phyloP scores from a whole-genome alignment of 2,888 invertebrate species.

The Tipula vernalis region DNA sequence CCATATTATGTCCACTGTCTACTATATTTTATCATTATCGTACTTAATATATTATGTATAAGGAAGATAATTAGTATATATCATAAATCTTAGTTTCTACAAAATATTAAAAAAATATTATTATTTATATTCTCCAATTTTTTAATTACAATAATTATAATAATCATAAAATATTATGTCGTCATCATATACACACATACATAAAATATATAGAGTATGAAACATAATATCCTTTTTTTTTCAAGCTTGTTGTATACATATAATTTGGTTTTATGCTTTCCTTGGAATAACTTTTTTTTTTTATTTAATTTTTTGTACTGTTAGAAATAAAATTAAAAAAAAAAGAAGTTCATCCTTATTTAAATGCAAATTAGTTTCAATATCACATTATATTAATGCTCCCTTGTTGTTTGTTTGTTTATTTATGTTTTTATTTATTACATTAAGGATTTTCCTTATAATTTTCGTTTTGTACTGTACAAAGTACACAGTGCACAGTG shows the following conservation, averaged over 20 bases:
- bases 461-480: not conserved
- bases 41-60: not conserved
- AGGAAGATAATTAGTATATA: not conserved
- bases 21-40: not conserved
- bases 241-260: not conserved
- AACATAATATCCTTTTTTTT: not conserved
- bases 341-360: not conserved
- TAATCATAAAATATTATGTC: conserved; percentile 4
- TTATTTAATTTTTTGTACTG: not conserved
- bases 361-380: conserved; percentile 4
- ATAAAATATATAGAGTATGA: not conserved
- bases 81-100: not conserved
- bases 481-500: not conserved
- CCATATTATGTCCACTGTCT: not conserved
- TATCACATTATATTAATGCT: conserved; percentile 4
- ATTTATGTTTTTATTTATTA: not conserved
- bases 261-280: not conserved
- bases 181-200: not conserved
- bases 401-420: not conserved
- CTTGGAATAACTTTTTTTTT: not conserved
- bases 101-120: not conserved
- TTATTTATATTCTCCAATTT: not conserved
- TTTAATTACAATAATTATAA: conserved; percentile 4
- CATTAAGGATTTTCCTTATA: not conserved
- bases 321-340: not conserved